phyloP scores from a whole-genome alignment of 2,888 invertebrate species.

The Drosophila emarginata region DNA sequence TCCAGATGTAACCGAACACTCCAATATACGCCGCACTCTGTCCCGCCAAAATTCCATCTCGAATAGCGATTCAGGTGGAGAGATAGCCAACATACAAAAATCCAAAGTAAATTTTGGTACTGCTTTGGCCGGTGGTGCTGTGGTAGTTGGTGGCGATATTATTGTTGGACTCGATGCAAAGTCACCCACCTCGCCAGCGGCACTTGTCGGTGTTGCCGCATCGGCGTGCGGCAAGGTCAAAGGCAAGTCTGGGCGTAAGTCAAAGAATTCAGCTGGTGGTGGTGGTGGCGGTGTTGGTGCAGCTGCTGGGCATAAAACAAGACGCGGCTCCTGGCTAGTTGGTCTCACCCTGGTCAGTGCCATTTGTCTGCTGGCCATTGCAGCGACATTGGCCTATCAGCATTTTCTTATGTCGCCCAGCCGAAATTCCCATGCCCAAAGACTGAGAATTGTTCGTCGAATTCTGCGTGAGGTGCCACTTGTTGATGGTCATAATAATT shows the following conservation, averaged over 20 bases:
- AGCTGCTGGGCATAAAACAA: constrained; percentile 60
- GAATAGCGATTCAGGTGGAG: constrained; percentile 81
- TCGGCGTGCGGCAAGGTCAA: constrained; percentile 48
- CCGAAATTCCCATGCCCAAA: constrained; percentile 82
- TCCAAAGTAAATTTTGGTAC: constrained; percentile 79
- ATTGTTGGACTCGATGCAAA: constrained; percentile 71
- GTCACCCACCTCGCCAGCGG: constrained; percentile 64
- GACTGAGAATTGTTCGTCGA: constrained; percentile 81
- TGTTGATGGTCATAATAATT: constrained; percentile 90
- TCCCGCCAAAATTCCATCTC: constrained; percentile 82
- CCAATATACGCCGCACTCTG: constrained; percentile 81
- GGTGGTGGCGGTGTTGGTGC: constrained; percentile 21
- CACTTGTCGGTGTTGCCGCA: constrained; percentile 19
- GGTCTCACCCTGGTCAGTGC: constrained; percentile 79
- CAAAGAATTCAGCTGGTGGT: constrained; percentile 7
- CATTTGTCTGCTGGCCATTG: constrained; percentile 78
- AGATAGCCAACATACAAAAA: constrained; percentile 82
- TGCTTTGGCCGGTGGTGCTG: constrained; percentile 58
- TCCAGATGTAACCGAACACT: constrained; percentile 83
- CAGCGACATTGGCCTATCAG: constrained; percentile 80
- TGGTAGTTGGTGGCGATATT: constrained; percentile 68
- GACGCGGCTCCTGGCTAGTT: constrained; percentile 80
- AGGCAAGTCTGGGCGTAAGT: constrained; percentile 58
- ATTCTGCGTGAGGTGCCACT: constrained; percentile 81
- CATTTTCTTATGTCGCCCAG: constrained; percentile 81